Base-by-base conservation (phyloP, 2,113 vertebrate species). In the Neogobius melanostomus region DNA sequence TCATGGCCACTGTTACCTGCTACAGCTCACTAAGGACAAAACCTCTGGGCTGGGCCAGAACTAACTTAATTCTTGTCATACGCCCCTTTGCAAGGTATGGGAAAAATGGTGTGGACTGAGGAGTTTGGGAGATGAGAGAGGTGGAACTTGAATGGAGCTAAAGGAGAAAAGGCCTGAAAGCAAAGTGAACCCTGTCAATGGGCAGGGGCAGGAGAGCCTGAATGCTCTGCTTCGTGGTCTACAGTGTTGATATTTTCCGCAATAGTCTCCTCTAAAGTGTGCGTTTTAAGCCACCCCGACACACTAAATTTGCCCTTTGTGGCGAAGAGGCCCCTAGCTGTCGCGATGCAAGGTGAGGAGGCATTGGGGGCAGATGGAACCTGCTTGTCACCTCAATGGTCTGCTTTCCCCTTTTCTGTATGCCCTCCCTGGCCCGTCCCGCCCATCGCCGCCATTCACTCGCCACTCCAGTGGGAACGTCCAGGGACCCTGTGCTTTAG, bases 291-390 rank as follows among this genome's bases (percentile, higher is more conserved):
- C 91, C 84, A 92, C 82, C 92, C 84, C 85, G 91, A 94, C 93
- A 93, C 93, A 93, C 76, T 93, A 82, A 93, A 93, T 93, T 92
- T 92, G 69, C 86, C 88, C 90, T 94, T 95, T 95, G 94, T 96
- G 90, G 75, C 42, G 76, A 78, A 92, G 93, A 93, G 94, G 82
- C 92, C 91, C 92, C 94, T 79, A 61, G 82, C 93, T 93, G 92
- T 93, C 87, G 90, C 92, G 91, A 94, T 92, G 94, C 94, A 95
- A 98, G 97, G 97, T 98, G 94, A 96, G 94, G 93, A 95, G 68
- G 83, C 92, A 91, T 84, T 92, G 93, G 91, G 94, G 95, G 95
- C 95, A 96, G 94, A 96, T 96, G 95, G 95, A 95, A 96, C 96
- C 95, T 97, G 96, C 93, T 95, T 93, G 88, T 93, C 92, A 93